Base-by-base conservation (phyloP, 92 coral and sea anemone species). In the Plumapathes pennacea region DNA sequence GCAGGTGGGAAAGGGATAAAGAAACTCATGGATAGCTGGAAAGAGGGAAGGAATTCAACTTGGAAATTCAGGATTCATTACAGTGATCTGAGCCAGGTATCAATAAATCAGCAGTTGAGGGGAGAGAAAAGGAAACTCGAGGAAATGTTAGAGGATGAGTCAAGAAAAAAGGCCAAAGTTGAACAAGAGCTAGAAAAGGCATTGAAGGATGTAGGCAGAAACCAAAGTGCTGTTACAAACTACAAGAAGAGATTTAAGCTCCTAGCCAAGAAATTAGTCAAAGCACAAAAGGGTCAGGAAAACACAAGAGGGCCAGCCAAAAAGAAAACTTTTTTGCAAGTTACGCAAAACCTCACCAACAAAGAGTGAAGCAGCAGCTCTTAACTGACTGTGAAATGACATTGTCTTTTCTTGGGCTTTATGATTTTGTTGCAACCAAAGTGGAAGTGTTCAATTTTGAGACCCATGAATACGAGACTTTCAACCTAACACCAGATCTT, bases 241-340 rank as follows among this genome's bases (percentile, higher is more conserved):
- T 55, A 55, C 6, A 49, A 49, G 25, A 7, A 10, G 18, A 25
- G 55, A 33, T 69, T 69, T 57, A 69, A 50, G 15, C 24, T 10
- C 11, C 40, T 69, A 20, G 48, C 69, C 20, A 37, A 44, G 46
- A 69, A 69, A 44, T 45, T 57, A 25, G 57, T 69, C 6, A 67
- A 67, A 57, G 55, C 55, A 57, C 76, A 42, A 42, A 57, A 40
- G 36, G 38, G 38, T 24, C 69, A 55, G 23, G 15, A 18, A 21
- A 54, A 67, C 9, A 41, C 67, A 29, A 57, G 76, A 69, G 76
- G 76, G 25, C 42, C 57, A 22, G 25, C 54, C 38, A 49, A 49
- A 49, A 49, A 49, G 25, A 50, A 44, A 1, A 49, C 26, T 18
- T 18, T 7, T 49, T 49, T 7, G 13, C 2, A 13, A 30, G 25